Evolutionary conservation across 2,888 invertebrate species (phyloP).

Genomic region (Lithosia quadra): DNA sequence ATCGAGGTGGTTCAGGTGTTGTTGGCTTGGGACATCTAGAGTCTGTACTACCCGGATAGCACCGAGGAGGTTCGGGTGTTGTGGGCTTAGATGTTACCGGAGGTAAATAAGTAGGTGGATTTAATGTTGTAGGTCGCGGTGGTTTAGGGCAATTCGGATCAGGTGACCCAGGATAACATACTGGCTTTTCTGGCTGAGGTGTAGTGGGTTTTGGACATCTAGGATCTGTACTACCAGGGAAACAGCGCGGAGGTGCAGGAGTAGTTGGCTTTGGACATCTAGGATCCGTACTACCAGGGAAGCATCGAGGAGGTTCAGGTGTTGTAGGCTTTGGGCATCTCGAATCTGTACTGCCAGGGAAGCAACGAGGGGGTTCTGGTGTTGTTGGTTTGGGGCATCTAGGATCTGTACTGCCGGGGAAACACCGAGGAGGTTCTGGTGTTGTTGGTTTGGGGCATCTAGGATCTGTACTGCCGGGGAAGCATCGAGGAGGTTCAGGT

Average conservation of each 20-base stretch:
- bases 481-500: constrained; percentile 32
- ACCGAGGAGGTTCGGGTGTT: constrained; percentile 21
- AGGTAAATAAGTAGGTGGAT: too few relatives aligned
- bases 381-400: not conserved
- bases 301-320: constrained; percentile 53
- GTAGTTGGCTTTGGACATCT: constrained; percentile 58
- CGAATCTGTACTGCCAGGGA: constrained; percentile 56
- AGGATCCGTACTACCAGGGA: constrained; percentile 61
- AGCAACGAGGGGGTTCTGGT: constrained; percentile 52
- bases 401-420: not conserved
- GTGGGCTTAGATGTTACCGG: not conserved
- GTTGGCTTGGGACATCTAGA: constrained; percentile 38
- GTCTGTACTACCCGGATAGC: constrained; percentile 47
- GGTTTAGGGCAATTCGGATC: too few relatives aligned
- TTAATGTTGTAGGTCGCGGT: too few relatives aligned
- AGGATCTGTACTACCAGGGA: constrained; percentile 61
- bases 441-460: constrained; percentile 48
- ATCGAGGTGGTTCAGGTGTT: constrained; percentile 37
- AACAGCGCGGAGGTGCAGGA: constrained; percentile 53
- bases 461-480: constrained; percentile 56
- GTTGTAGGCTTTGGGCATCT: constrained; percentile 62
- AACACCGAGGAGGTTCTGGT: constrained; percentile 39
- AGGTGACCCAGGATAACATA: too few relatives aligned
- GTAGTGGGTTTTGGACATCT: constrained; percentile 56
- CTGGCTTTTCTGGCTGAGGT: not conserved